Evolutionary conservation across 2,888 invertebrate species (phyloP), one percentile per base, ranked within the genome.

Genomic region (Stegana nigrithorax): DNA sequence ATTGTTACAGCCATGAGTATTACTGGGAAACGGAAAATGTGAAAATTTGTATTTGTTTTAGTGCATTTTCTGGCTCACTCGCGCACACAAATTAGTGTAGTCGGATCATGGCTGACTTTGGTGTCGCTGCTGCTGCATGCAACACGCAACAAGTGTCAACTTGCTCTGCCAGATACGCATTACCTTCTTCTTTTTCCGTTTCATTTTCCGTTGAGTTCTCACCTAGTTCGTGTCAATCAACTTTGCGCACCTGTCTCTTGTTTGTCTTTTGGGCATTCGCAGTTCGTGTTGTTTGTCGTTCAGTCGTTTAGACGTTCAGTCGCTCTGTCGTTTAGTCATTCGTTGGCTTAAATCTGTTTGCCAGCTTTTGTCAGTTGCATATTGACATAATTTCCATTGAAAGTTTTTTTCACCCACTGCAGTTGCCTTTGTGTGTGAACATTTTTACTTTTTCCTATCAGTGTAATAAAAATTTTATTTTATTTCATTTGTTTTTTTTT

Each of bases 101-200:
- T 12, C 45, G 45, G 45, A 19, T 14, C 36, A 14, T 53, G n/a
- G 39, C 55, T 32, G 27, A 19, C 23, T 12, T 50, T 47, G 32
- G 23, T 50, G 50, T 50, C 32, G 59, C 59, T 42, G 32, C 36
- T 14, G 53, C 21, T 55, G 60, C 60, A 60, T 73, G 66, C 80
- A 62, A 65, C 77, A 76, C 67, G 81, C 75, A 75, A 75, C 75
- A 80, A 75, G 75, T 75, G 79, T 78, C 81, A 76, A 71, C 66
- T 68, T 63, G 62, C 65, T n/a, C n/a, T 55, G 62, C 32, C 25
- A 26, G 26, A 50, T 26, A 50, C 25, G 50, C n/a, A n/a, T n/a
- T 50, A 12, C 14, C 26, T 14, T 26, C 10, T 50, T 26, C 26
- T 39, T n/a, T 26, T 14, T 50, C 12, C 25, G n/a, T 47, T 25